Evolutionary conservation across 2,888 invertebrate genomes (phyloP), one percentile per base, ranked within the genome.

Genomic region (Tetragnatha montana): DNA sequence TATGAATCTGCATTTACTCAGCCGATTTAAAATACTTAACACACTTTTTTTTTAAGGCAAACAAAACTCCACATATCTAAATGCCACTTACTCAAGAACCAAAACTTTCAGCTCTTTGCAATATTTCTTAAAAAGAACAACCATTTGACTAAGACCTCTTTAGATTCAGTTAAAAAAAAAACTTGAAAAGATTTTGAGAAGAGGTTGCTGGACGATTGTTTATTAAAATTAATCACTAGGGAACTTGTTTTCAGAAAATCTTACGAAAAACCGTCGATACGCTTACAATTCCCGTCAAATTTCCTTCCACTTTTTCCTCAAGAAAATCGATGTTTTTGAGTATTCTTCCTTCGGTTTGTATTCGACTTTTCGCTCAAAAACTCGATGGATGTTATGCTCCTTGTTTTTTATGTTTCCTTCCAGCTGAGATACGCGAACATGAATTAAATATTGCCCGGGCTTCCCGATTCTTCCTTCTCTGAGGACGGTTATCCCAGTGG

Each of bases 211-310:
- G 6, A 60, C 51, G 60, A 74, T 35, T 82, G 82, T 60, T 82
- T 51, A 73, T 51, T 74, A 71, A 71, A 82, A 82, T 82, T 82
- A 82, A 74, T 74, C 82, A 82, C 82, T 8, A 22, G 82, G 51
- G 82, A 82, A 60, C 82, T 82, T 71, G 35, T 74, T 82, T 82
- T 51, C 74, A n/a, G 74, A 82, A 74, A 51, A 74, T 35, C 73
- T 71, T 74, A 51, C 17, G 35, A 35, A 35, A 35, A 35, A 35
- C 35, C n/a, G 35, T 73, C 82, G 51, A 82, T 35, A 73, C 51
- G 73, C 73, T n/a, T 10, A 74, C 12, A 73, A 74, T 82, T 50
- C 60, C 73, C 73, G 50, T 60, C 51, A 60, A 82, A 82, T 73
- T 50, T 81, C 22, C 81, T 51, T 50, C 22, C 49, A 35, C 73